Percentiles rank a stretch among this genome's conserved stretches.
Conservation (phyloP, 2,888 invertebrate species). For the Emesis furor region DNA sequence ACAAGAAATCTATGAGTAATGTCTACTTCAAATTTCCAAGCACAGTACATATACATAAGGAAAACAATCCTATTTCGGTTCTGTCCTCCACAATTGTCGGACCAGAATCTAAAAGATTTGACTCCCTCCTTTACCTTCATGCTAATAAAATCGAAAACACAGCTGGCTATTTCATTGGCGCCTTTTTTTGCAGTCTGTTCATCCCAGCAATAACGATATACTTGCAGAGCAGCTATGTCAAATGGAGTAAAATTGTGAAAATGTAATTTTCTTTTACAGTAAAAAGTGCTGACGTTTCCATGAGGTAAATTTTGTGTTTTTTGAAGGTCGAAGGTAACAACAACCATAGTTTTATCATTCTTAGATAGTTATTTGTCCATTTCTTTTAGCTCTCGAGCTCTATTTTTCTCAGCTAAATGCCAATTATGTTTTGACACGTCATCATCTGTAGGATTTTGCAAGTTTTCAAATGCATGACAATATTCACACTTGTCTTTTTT, state of each 20-base stretch:
- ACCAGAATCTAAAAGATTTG: constrained; percentile 1
- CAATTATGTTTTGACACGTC: constrained; percentile 7
- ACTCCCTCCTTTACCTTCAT: not conserved
- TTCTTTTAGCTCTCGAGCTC: not conserved
- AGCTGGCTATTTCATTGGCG: constrained; percentile 7
- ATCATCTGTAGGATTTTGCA: not conserved
- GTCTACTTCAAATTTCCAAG: not conserved
- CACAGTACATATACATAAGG: constrained; percentile 4
- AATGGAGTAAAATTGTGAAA: constrained; percentile 42
- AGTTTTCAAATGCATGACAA: constrained; percentile 20
- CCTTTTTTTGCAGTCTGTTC: constrained; percentile 4
- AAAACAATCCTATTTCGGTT: not conserved
- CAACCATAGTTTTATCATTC: not conserved
- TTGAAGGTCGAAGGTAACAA: constrained; percentile 40
- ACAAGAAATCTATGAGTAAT: constrained; percentile 2
- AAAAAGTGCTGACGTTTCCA: constrained; percentile 33
- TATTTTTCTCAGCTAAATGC: not conserved
- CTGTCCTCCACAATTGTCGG: not conserved
- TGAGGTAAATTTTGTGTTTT: constrained; percentile 36
- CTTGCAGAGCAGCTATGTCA: constrained; percentile 32
- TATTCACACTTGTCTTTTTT: constrained; percentile 40
- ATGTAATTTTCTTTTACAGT: constrained; percentile 46
- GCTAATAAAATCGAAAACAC: not conserved
- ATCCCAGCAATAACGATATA: constrained; percentile 38
- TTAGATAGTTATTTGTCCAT: not conserved